Evolutionary conservation across 2,888 invertebrate genomes (phyloP).

Genomic region (Ochlodes sylvanus): DNA sequence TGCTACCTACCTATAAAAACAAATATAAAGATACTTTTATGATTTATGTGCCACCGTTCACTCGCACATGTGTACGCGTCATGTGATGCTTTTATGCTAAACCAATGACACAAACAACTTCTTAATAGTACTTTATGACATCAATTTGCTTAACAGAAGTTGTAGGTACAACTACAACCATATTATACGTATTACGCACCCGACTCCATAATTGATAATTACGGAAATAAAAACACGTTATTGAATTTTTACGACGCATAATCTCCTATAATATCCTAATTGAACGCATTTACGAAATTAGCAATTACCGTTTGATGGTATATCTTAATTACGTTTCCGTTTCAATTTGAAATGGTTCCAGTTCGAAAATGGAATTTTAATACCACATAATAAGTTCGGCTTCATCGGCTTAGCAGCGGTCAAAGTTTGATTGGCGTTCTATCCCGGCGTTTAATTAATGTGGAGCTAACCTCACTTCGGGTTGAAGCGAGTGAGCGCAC

Average conservation of each 20-base stretch:
- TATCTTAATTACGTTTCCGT: conserved; percentile 56
- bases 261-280: conserved; percentile 46
- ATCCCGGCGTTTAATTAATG: conserved; percentile 81
- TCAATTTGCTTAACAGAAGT: conserved; percentile 33
- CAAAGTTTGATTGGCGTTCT: conserved; percentile 83
- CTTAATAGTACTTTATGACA: conserved; percentile 42
- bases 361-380: conserved; percentile 80
- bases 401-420: conserved; percentile 79
- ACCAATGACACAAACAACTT: conserved; percentile 65
- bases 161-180: not conserved
- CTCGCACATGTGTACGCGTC: conserved; percentile 79
- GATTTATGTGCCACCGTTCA: conserved; percentile 75
- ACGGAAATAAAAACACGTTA: conserved; percentile 42
- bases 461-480: conserved; percentile 66
- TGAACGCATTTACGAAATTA: conserved; percentile 58
- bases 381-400: conserved; percentile 81
- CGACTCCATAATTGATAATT: conserved; percentile 48
- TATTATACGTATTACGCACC: conserved; percentile 30
- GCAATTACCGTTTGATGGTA: conserved; percentile 56
- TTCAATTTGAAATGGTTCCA: conserved; percentile 70
- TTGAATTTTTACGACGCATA: conserved; percentile 34
- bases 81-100: conserved; percentile 69
- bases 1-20: conserved; percentile 68
- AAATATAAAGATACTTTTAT: conserved; percentile 77
- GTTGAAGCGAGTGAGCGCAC: conserved; percentile 59